Conservation (phyloP, 2,888 invertebrate genomes). For the Calameuta filiformis region DNA sequence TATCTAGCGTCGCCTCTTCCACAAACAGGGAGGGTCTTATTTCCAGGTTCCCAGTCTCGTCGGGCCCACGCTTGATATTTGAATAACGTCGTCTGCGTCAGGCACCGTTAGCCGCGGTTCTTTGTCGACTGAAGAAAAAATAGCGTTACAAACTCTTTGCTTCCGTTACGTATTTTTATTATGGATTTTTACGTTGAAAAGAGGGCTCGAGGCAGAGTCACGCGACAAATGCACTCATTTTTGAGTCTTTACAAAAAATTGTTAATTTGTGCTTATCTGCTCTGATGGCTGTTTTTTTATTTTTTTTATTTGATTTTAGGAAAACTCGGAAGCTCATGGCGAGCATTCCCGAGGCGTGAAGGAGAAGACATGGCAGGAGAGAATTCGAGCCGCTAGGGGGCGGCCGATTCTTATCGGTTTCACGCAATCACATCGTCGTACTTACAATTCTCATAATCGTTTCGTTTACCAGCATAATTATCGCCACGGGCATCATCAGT, state of each 20-base stretch:
- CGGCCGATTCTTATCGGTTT: conserved; percentile 17
- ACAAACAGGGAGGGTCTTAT: too few species aligned
- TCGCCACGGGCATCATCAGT: conserved; percentile 9
- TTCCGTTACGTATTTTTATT: too few species aligned
- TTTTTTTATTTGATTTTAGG: conserved; percentile 14
- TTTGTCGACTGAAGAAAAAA: too few species aligned
- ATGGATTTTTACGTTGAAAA: too few species aligned
- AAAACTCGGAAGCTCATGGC: conserved; percentile 19
- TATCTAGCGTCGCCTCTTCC: too few species aligned
- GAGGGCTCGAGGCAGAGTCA: not conserved
- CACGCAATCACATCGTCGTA: conserved; percentile 11
- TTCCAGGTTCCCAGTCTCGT: too few species aligned
- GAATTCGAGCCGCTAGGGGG: conserved; percentile 19
- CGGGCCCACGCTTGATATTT: too few species aligned
- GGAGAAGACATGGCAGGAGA: conserved; percentile 19
- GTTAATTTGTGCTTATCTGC: not conserved
- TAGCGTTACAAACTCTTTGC: too few species aligned
- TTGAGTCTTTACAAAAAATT: not conserved
- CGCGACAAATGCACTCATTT: not conserved
- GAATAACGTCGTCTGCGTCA: too few species aligned
- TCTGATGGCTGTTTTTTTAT: not conserved
- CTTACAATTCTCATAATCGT: conserved; percentile 8
- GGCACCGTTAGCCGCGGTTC: too few species aligned
- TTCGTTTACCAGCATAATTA: not conserved
- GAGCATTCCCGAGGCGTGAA: conserved; percentile 21